Evolutionary conservation across 2,888 invertebrate species (phyloP).

Genomic region (Taphrorychus bicolor): DNA sequence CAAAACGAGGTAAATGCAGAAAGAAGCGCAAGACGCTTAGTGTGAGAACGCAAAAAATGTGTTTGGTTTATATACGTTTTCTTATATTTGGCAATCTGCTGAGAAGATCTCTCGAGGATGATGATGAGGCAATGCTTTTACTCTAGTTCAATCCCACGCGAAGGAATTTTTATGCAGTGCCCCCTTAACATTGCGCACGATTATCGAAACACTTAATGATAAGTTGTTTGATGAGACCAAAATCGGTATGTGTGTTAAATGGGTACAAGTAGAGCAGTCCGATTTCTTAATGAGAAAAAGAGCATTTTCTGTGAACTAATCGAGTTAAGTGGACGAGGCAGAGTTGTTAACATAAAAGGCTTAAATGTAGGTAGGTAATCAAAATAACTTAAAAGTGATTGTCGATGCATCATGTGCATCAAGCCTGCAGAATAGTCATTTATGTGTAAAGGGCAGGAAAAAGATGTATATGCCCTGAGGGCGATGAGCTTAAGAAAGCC

Average conservation of each 20-base stretch:
- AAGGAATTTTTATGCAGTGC: constrained; percentile 13
- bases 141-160: constrained; percentile 55
- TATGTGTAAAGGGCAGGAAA: too few species aligned
- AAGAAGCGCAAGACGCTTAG: constrained; percentile 14
- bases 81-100: constrained; percentile 58
- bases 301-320: too few species aligned
- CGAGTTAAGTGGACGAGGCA: too few species aligned
- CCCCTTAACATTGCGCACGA: constrained; percentile 28
- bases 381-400: too few species aligned
- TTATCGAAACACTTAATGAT: constrained; percentile 34
- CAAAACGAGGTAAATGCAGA: constrained; percentile 16
- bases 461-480: too few species aligned
- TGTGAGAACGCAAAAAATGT: constrained; percentile 49
- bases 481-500: too few species aligned
- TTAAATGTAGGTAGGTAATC: too few species aligned
- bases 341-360: too few species aligned
- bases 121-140: constrained; percentile 57
- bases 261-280: background rate
- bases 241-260: background rate
- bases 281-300: background rate
- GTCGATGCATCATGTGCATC: too few species aligned
- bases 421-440: too few species aligned
- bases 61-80: constrained; percentile 57
- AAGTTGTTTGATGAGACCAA: background rate
- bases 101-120: constrained; percentile 55